phyloP scores from a whole-genome alignment of 2,797 vertebrate genomes.

The Neostethus bicornis region DNA sequence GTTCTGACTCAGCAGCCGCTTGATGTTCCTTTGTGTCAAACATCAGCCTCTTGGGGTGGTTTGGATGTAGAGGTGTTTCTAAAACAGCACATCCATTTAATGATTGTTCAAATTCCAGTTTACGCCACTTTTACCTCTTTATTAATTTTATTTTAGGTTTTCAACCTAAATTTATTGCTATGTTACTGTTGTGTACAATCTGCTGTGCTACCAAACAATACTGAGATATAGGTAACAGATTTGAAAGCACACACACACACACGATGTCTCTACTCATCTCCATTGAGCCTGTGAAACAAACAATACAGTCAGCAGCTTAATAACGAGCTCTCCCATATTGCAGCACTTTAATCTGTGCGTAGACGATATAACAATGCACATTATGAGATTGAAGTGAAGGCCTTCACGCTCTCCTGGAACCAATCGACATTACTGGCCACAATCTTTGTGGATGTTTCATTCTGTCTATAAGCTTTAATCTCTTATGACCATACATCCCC shows the following conservation, averaged over 20 bases:
- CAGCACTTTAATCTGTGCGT: slow-evolving; percentile 57
- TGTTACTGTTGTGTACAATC: slow-evolving; percentile 18
- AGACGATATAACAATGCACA: slow-evolving; percentile 33
- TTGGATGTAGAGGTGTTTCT: slow-evolving; percentile 27
- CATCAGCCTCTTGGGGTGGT: slow-evolving; percentile 31
- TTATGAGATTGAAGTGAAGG: slow-evolving; percentile 59
- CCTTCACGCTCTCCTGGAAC: slow-evolving; percentile 1
- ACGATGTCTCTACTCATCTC: not conserved
- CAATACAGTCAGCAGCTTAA: slow-evolving; percentile 37
- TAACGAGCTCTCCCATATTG: slow-evolving; percentile 5
- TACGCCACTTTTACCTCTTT: too few relatives aligned
- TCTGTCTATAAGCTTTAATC: slow-evolving; percentile 16
- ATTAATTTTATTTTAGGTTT: slow-evolving; percentile 46
- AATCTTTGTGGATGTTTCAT: slow-evolving; percentile 15
- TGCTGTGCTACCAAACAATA: slow-evolving; percentile 17
- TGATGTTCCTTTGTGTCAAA: slow-evolving; percentile 35
- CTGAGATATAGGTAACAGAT: slow-evolving; percentile 4
- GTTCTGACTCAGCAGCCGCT: slow-evolving; percentile 37
- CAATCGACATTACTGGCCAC: slow-evolving; percentile 36
- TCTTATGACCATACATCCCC: not conserved
- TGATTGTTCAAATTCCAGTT: not conserved
- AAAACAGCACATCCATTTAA: not conserved
- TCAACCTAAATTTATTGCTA: slow-evolving; percentile 40
- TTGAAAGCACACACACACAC: slow-evolving; percentile 8
- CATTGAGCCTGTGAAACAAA: slow-evolving; percentile 22